These are phyloP conservation scores for Calameuta pallipes DNA, from an alignment of 2,888 invertebrate species.

Conservation along the genomic window DNA sequence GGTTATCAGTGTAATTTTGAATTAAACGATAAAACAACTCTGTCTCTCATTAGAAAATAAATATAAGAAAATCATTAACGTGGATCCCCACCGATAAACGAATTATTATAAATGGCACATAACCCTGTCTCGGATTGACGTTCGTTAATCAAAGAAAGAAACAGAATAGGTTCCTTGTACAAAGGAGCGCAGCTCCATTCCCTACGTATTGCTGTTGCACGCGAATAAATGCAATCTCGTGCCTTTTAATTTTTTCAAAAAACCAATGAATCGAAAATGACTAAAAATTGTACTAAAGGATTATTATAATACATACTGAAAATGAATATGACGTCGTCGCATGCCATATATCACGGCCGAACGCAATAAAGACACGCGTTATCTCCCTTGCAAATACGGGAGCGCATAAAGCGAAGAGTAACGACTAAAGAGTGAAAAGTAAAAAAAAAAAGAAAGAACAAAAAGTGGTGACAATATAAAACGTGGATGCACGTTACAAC, in stretches of 20 bases:
- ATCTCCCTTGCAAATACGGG: background rate
- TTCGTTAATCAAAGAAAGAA: background rate
- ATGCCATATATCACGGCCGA: background rate
- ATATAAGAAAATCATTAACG: background rate
- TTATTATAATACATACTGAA: background rate
- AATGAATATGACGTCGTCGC: background rate
- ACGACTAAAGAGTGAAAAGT: background rate
- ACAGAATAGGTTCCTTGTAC: background rate
- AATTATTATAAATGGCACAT: background rate
- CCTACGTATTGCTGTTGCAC: background rate
- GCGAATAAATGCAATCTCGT: background rate
- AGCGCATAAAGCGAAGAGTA: background rate
- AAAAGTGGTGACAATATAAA: background rate
- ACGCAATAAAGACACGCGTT: background rate
- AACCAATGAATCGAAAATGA: background rate
- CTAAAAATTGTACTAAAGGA: background rate
- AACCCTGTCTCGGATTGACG: background rate
- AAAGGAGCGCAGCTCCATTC: background rate
- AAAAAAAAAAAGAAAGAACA: background rate
- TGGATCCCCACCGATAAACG: background rate
- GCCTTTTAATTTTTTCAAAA: background rate
- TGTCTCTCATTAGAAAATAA: background rate
- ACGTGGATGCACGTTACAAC: background rate
- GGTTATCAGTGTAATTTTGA: background rate
- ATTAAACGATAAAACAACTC: background rate